Evolutionary conservation across 1,140 invertebrate species (phyloP).

Genomic region (Drosophila oshimai): DNA sequence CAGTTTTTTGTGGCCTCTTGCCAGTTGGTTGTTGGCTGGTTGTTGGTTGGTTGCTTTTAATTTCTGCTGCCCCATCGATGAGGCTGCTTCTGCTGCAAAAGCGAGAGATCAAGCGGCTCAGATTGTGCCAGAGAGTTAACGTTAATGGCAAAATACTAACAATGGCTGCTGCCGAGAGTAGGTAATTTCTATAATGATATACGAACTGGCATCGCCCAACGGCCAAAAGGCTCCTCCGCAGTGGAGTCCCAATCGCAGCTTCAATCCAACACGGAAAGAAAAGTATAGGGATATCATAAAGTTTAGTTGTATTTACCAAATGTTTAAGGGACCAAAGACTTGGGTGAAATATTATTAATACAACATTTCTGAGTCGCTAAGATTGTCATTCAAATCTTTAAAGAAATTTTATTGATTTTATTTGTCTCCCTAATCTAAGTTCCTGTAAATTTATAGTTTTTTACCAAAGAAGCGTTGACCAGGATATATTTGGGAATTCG

Average conservation of each 20-base stretch:
- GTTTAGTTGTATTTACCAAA: no score
- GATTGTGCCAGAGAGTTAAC: constrained; percentile 77
- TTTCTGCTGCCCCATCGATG: constrained; percentile 26
- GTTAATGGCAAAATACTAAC: constrained; percentile 79
- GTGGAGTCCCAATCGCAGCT: constrained; percentile 3
- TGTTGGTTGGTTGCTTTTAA: constrained; percentile 32
- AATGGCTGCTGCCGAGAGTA: constrained; percentile 69
- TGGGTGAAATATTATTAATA: no score
- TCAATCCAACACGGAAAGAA: constrained; percentile 9
- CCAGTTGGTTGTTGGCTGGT: background rate
- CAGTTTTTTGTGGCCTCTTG: constrained; percentile 11
- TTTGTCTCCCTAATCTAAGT: no score
- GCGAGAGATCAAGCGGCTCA: constrained; percentile 52
- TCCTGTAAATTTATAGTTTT: no score
- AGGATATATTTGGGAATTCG: no score
- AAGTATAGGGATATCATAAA: no score
- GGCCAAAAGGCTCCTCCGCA: constrained; percentile 50
- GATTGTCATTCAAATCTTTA: no score
- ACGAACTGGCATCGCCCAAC: constrained; percentile 74
- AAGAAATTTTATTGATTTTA: no score
- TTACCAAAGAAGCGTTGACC: no score
- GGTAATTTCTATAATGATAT: constrained; percentile 82
- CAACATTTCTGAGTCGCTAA: no score
- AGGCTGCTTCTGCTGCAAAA: constrained; percentile 1
- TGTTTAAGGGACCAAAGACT: no score